Evolutionary conservation across 2,113 vertebrate species (phyloP).

Genomic region (Ailurus styani): DNA sequence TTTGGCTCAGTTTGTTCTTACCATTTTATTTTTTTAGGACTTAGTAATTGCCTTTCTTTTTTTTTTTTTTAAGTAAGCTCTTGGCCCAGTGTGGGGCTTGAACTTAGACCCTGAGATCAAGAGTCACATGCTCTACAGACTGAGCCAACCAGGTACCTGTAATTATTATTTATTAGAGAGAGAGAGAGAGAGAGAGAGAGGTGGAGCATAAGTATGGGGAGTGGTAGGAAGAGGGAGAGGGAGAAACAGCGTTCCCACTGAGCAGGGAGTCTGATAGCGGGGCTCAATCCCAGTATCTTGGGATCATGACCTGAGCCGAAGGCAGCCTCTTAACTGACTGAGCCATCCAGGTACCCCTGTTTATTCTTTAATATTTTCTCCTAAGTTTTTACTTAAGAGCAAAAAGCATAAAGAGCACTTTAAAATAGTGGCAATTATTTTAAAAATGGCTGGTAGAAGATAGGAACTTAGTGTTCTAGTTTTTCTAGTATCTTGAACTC

Average conservation of each 20-base stretch:
- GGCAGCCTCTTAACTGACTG: neutral
- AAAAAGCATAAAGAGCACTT: neutral
- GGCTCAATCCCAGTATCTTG: neutral
- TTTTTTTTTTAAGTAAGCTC: neutral
- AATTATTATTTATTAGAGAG: no score
- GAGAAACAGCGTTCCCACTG: neutral
- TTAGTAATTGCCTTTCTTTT: neutral
- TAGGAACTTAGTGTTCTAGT: neutral
- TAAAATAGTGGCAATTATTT: neutral
- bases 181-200: no score
- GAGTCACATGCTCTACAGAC: no score
- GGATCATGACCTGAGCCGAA: neutral
- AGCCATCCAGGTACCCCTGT: neutral
- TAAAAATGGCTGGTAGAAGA: neutral
- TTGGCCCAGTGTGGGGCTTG: neutral
- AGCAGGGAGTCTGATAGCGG: neutral
- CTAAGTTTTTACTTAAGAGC: slow-evolving; percentile 19
- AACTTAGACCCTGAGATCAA: neutral
- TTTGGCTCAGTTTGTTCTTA: neutral
- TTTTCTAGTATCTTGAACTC: neutral
- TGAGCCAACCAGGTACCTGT: no score
- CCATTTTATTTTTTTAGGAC: neutral
- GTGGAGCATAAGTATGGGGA: neutral
- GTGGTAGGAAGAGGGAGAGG: neutral
- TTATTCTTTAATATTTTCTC: neutral